These are phyloP conservation scores for Zygothrica quintamaculata DNA, from an alignment of 2,888 invertebrate species.

Conservation along the genomic window DNA sequence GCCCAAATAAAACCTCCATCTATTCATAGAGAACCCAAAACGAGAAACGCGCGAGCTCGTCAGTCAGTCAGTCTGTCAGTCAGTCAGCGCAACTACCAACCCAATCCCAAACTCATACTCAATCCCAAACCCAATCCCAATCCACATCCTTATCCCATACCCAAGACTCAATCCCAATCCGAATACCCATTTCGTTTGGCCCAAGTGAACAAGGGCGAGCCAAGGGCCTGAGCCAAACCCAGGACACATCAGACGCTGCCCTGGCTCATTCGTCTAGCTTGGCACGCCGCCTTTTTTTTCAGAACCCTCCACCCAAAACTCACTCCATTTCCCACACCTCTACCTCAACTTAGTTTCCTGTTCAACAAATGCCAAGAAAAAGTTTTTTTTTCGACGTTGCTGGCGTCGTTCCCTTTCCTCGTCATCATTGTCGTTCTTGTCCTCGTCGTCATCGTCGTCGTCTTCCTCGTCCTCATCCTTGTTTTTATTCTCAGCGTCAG, in stretches of 20 bases:
- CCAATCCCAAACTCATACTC: conserved; percentile 23
- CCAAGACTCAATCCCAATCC: conserved; percentile 14
- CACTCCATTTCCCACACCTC: conserved; percentile 31
- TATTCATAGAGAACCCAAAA: conserved; percentile 44
- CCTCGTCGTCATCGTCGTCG: conserved; percentile 44
- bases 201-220: conserved; percentile 47
- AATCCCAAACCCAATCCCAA: conserved; percentile 3
- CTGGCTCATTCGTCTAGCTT: conserved; percentile 68
- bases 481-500: not conserved
- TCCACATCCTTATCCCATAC: conserved; percentile 3
- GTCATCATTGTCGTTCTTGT: conserved; percentile 51
- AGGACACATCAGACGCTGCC: conserved; percentile 59
- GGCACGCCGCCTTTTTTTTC: conserved; percentile 62
- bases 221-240: conserved; percentile 51
- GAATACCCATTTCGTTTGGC: conserved; percentile 38
- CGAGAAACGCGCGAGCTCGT: conserved; percentile 74
- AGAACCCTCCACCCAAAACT: conserved; percentile 19
- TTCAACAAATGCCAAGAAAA: conserved; percentile 81
- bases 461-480: conserved; percentile 31
- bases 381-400: conserved; percentile 59
- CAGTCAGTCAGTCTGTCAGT: conserved; percentile 68
- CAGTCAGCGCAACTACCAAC: conserved; percentile 31
- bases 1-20: conserved; percentile 72
- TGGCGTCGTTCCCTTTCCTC: conserved; percentile 31
- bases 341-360: conserved; percentile 64